A percentile compares a stretch with the other conserved stretches of the same genome.
Conservation (phyloP, 2,888 invertebrate species). For the Tenthredo distinguenda region DNA sequence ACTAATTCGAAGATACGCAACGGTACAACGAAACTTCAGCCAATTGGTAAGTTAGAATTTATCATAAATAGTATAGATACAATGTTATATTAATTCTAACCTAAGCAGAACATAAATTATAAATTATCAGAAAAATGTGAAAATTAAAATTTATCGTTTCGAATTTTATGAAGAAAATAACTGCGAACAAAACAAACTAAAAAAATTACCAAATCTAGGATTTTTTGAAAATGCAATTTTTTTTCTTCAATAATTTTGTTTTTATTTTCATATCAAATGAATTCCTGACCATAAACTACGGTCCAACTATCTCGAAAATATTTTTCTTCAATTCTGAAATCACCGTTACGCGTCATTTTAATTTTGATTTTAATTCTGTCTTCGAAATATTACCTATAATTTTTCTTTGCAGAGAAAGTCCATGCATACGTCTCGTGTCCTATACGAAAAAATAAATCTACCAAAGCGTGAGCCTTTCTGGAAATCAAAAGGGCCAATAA, state of each 20-base stretch:
- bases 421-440: conserved; percentile 19
- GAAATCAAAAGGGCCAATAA: conserved; percentile 83
- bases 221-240: background rate
- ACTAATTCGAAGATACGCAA: conserved; percentile 6
- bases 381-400: background rate
- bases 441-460: background rate
- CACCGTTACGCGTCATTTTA: no score
- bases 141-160: background rate
- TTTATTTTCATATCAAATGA: no score
- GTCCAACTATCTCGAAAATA: no score
- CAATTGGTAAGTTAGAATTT: conserved; percentile 30
- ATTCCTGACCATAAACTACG: no score
- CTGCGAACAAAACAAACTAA: background rate
- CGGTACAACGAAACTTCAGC: conserved; percentile 31
- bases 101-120: background rate
- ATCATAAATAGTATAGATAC: background rate
- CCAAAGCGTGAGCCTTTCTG: conserved; percentile 19
- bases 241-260: background rate
- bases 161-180: background rate
- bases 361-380: no score
- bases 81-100: background rate
- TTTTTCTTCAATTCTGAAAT: background rate
- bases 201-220: no score
- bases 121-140: background rate
- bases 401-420: conserved; percentile 30